A percentile compares a stretch with the other conserved stretches of the same genome.
Conservation (phyloP, 2,113 vertebrate species). For the Sander vitreus region DNA sequence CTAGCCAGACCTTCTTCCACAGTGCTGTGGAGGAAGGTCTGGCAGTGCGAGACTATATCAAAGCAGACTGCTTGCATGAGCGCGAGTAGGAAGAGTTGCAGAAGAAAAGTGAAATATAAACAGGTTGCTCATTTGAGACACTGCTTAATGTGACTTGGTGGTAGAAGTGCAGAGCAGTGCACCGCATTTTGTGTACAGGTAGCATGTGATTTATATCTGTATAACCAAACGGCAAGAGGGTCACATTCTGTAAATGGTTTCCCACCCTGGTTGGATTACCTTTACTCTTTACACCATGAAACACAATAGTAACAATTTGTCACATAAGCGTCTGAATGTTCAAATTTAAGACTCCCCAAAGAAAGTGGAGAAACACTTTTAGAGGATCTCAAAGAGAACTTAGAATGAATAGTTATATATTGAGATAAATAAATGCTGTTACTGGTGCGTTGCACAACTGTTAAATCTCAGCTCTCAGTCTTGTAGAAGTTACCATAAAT, state of each 20-base stretch:
- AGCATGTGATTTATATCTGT: conserved; percentile 69
- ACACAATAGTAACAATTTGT: conserved; percentile 69
- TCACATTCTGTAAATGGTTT: conserved; percentile 72
- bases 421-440: conserved; percentile 32
- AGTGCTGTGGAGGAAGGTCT: too few relatives aligned
- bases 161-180: conserved; percentile 11
- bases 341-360: conserved; percentile 69
- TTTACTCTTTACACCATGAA: conserved; percentile 66
- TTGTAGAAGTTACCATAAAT: conserved; percentile 22
- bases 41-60: neutral
- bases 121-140: conserved; percentile 15
- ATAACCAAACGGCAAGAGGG: conserved; percentile 56
- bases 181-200: conserved; percentile 52
- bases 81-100: neutral
- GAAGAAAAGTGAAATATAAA: conserved; percentile 7
- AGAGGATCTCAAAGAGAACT: conserved; percentile 30
- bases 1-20: too few relatives aligned
- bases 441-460: conserved; percentile 5
- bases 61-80: neutral
- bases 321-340: conserved; percentile 58
- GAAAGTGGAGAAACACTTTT: conserved; percentile 64
- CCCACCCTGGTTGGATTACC: conserved; percentile 80
- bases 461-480: conserved; percentile 39
- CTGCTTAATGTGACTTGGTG: conserved; percentile 26
- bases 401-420: conserved; percentile 13